Evolutionary conservation across 2,888 invertebrate species (phyloP), one percentile per base, ranked within the genome.

Genomic region (Troides oblongomaculatus): DNA sequence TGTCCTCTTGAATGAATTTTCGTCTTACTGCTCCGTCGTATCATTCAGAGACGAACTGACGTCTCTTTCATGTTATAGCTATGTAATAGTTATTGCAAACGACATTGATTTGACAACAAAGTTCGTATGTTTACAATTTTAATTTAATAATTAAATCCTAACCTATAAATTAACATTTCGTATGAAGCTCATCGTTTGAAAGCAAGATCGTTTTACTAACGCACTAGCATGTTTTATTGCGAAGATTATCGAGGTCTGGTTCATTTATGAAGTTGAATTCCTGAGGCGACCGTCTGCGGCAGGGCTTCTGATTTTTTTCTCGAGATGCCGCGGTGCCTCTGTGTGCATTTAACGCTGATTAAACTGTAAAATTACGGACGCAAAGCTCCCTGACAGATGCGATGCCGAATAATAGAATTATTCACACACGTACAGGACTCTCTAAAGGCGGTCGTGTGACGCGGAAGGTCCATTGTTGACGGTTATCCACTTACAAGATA

Each of bases 281-380:
- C 83, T 84, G 75, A 78, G 78, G 75, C 79, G 74, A 77, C 75
- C 84, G 79, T 80, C 81, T 77, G 79, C 79, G 81, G 84, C 78
- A 76, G 79, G 80, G 79, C 81, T 81, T 79, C 72, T 74, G 75
- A 73, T 79, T 66, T 78, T 21, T 80, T 81, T 89, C 87, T 87
- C 86, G 84, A 77, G 76, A 72, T 75, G 73, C 70, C 77, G 89
- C 89, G 89, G 90, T 84, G 84, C 84, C 83, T 86, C 81, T 90
- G 85, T 85, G 81, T 83, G 83, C 87, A 92, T 92, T 92, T 92
- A 92, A 92, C 92, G 92, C 92, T 92, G 90, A 92, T 92, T 92
- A 92, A 91, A 92, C 92, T 92, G 92, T 92, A 90, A 92, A 92
- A 92, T 92, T 91, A 89, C 86, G 70, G 79, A 88, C 87, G 86